Percentiles rank a stretch among this genome's conserved stretches.
phyloP scores from a whole-genome alignment of 1,140 invertebrate species.

The Pissodes strobi region DNA sequence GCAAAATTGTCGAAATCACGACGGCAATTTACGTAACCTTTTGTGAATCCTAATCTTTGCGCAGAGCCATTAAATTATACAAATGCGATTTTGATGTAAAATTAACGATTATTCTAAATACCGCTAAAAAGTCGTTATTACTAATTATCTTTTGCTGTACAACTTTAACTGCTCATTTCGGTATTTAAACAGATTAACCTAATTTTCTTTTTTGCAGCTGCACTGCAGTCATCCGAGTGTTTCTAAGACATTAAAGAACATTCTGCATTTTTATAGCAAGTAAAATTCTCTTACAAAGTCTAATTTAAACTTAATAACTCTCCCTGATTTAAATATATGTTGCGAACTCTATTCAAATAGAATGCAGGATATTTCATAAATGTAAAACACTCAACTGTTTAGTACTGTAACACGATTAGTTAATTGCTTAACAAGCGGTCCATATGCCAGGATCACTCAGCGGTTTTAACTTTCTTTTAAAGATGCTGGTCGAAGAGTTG shows the following conservation, averaged over 20 bases:
- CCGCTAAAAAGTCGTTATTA: constrained; percentile 30
- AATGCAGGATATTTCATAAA: too few species aligned
- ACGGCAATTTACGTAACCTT: constrained; percentile 20
- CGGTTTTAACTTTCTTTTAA: too few species aligned
- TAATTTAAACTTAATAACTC: too few species aligned
- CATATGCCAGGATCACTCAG: too few species aligned
- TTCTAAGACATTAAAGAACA: not conserved
- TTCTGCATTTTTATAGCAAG: too few species aligned
- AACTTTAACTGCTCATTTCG: constrained; percentile 23
- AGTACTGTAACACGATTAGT: too few species aligned
- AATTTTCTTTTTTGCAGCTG: constrained; percentile 8
- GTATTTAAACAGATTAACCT: constrained; percentile 6
- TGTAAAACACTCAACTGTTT: too few species aligned
- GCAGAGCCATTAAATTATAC: constrained; percentile 28
- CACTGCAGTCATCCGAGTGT: not conserved
- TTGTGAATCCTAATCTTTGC: constrained; percentile 29
- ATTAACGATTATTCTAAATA: constrained; percentile 33
- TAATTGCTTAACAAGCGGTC: too few species aligned
- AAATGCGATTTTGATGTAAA: constrained; percentile 35
- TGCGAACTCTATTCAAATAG: too few species aligned
- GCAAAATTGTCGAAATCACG: constrained; percentile 21
- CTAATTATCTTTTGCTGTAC: constrained; percentile 26
- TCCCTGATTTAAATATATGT: too few species aligned
- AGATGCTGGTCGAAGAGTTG: too few species aligned
- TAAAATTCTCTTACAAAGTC: too few species aligned